Evolutionary conservation across 2,888 invertebrate genomes (phyloP).

Genomic region (Tridacna crocea): DNA sequence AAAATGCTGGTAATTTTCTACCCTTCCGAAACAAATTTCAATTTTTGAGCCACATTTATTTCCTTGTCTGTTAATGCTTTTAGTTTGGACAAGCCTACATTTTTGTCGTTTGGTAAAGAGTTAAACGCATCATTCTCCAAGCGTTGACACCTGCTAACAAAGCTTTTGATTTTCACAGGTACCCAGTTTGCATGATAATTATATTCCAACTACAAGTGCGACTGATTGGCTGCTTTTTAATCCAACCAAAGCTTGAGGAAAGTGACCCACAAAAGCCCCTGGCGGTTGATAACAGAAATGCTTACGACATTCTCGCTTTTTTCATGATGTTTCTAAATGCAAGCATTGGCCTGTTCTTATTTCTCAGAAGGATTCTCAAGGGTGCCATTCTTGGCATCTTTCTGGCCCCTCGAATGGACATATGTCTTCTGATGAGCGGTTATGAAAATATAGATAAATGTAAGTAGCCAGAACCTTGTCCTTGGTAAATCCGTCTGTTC

Average conservation of each 20-base stretch:
- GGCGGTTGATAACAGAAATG: conserved; percentile 62
- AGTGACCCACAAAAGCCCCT: conserved; percentile 51
- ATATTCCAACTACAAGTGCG: conserved; percentile 58
- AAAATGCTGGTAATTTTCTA: too few species aligned
- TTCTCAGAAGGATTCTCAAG: conserved; percentile 46
- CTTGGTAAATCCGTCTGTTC: not conserved
- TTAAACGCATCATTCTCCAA: too few species aligned
- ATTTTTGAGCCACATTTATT: too few species aligned
- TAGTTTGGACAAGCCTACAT: too few species aligned
- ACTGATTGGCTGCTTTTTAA: conserved; percentile 50
- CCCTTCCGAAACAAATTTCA: too few species aligned
- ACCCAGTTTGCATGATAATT: conserved; percentile 50
- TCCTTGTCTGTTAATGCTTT: too few species aligned
- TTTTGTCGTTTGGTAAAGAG: too few species aligned
- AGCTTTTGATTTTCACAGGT: conserved; percentile 28
- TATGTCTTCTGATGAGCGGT: conserved; percentile 51
- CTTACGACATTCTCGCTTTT: conserved; percentile 58
- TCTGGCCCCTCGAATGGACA: conserved; percentile 52
- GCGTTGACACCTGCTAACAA: too few species aligned
- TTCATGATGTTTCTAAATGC: conserved; percentile 60
- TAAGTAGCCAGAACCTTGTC: not conserved
- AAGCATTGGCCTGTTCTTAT: conserved; percentile 54
- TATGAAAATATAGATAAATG: conserved; percentile 54
- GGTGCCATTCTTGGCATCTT: conserved; percentile 53
- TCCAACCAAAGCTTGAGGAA: conserved; percentile 49